Base-by-base conservation (phyloP, 2,797 vertebrate genomes). In the Denticeps clupeoides region DNA sequence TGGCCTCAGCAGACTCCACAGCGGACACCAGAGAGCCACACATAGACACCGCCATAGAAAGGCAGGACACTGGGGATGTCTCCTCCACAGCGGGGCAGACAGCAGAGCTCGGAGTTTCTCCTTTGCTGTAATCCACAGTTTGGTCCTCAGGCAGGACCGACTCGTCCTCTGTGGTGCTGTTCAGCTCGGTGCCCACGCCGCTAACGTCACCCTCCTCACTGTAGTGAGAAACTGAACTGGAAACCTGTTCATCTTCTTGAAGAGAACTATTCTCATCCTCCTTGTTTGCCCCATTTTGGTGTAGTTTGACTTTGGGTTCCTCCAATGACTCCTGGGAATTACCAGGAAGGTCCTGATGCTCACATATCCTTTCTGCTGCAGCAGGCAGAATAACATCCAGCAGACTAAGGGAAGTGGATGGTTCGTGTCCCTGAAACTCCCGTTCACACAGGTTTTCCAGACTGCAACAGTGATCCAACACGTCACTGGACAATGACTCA, bases 31-130 rank as follows among this genome's bases (percentile, higher is more conserved):
- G 65, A 4, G 84, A 84, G 25, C 75, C 76, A 63, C 85, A 87
- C 49, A 83, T 58, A 45, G 86, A 86, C 38, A 81, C 80, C 18
- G 83, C 72, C 27, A 81, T 50, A 4, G 85, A 79, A 49, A 89
- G 69, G 65, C 81, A 87, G 0, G 86, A 82, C 18, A 86, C 52
- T 0, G 80, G 72, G 0, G 71, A 49, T n/a, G 79, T 70, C 1
- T 45, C 41, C 43, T 70, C 68, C 29, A 73, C 64, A 41, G 18
- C 16, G 16, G 67, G 60, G 63, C 43, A 40, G 45, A 41, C 26
- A 7, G 43, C 3, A n/a, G 26, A 24, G 38, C 33, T 16, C n/a
- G 56, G 49, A 12, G 33, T 15, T 15, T 45, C 31, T 43, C 16
- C 4, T 2, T 41, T 10, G 19, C 6, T 1, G 2, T 10, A 9